phyloP scores from a whole-genome alignment of 2,797 vertebrate species.

The Natrix natrix region DNA sequence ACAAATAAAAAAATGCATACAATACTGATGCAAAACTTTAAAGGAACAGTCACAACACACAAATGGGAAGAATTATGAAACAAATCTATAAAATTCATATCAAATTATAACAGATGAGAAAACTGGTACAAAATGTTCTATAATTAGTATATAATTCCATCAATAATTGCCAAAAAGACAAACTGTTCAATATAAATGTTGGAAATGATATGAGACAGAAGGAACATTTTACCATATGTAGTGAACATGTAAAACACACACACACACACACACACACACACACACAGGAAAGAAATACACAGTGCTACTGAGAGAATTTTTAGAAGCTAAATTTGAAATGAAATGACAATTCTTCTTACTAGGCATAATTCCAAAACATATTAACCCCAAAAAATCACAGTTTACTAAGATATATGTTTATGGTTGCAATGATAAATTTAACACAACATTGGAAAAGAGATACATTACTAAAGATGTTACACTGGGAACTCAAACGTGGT shows the following conservation, averaged over 20 bases:
- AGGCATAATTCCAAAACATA: background rate
- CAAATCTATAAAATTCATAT: background rate
- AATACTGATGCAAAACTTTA: background rate
- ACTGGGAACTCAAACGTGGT: background rate
- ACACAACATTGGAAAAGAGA: background rate
- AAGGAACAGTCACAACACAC: background rate
- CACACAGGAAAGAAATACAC: background rate
- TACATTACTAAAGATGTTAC: background rate
- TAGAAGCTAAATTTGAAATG: background rate
- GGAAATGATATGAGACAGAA: background rate
- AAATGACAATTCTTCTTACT: background rate
- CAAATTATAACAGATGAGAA: background rate
- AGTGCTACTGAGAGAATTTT: background rate
- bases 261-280: background rate
- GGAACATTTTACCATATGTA: background rate
- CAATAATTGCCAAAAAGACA: background rate
- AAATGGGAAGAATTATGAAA: background rate
- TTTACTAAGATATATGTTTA: background rate
- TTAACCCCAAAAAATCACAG: background rate
- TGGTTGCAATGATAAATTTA: background rate
- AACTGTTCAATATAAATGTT: background rate
- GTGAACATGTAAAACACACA: background rate
- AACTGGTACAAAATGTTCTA: background rate
- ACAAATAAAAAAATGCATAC: background rate
- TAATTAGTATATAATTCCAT: background rate